These are phyloP conservation scores for Slavum lentiscoides DNA, from an alignment of 2,888 invertebrate species.

Conservation along the genomic window DNA sequence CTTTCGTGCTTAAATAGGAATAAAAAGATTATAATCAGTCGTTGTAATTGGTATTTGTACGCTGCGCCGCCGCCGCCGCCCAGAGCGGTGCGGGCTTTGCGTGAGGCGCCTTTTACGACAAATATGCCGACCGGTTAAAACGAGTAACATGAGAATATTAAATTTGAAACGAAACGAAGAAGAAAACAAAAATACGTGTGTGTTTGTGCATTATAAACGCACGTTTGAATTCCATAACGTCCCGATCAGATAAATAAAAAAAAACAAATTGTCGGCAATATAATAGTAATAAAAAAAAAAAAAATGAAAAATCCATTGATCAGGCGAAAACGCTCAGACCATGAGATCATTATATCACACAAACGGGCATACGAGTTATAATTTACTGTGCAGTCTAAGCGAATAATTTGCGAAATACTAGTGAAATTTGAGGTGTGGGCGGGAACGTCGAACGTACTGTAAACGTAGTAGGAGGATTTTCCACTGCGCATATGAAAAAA, in stretches of 20 bases:
- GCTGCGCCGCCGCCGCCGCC: too few relatives aligned
- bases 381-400: background rate
- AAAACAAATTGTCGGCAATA: conserved; percentile 22
- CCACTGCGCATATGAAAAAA: background rate
- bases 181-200: too few relatives aligned
- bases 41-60: conserved; percentile 40
- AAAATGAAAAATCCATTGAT: conserved; percentile 35
- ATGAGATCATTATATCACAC: conserved; percentile 21
- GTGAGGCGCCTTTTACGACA: conserved; percentile 31
- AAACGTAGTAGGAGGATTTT: background rate
- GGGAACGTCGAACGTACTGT: background rate
- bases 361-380: background rate
- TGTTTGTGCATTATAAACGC: background rate
- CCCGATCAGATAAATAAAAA: conserved; percentile 41
- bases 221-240: conserved; percentile 29
- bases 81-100: conserved; percentile 22
- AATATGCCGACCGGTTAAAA: conserved; percentile 36
- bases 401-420: background rate
- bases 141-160: conserved; percentile 36
- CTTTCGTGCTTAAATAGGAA: background rate
- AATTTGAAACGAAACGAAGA: background rate
- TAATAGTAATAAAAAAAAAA: conserved; percentile 16
- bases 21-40: conserved; percentile 24
- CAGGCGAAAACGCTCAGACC: conserved; percentile 6
- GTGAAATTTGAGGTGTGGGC: background rate